Evolutionary conservation across 37 sponge, comb jelly and placozoan genomes (phyloP).

Genomic region (Cliona cf. orientalis): DNA sequence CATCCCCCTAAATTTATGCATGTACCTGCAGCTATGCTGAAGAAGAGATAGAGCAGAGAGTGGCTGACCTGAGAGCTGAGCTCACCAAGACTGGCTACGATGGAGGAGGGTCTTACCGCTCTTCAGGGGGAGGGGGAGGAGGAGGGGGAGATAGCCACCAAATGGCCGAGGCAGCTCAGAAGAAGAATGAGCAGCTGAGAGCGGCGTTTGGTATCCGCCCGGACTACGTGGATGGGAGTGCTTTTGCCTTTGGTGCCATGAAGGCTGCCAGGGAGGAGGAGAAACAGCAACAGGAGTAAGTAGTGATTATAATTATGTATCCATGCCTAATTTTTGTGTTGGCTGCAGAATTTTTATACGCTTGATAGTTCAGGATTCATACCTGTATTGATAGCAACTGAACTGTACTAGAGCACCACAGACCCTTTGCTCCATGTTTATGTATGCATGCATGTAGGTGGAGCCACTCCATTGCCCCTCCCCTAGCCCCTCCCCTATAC

Average conservation of each 20-base stretch:
- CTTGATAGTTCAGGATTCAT: too few relatives aligned
- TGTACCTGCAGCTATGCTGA: conserved; percentile 75
- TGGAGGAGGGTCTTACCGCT: neutral
- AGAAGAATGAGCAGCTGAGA: conserved; percentile 72
- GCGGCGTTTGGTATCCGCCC: conserved; percentile 79
- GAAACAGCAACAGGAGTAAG: conserved; percentile 16
- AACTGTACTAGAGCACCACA: too few relatives aligned
- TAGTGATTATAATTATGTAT: neutral
- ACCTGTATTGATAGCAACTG: too few relatives aligned
- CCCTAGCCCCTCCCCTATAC: too few relatives aligned
- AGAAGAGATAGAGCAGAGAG: conserved; percentile 73
- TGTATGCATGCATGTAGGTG: too few relatives aligned
- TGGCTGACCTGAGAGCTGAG: conserved; percentile 59
- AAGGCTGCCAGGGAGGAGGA: conserved; percentile 25
- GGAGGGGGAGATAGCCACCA: conserved; percentile 64
- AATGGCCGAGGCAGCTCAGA: conserved; percentile 70
- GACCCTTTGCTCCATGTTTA: too few relatives aligned
- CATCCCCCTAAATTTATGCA: neutral
- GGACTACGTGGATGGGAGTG: conserved; percentile 81
- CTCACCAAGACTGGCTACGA: conserved; percentile 52
- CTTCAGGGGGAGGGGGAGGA: neutral
- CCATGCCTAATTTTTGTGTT: neutral
- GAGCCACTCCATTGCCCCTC: too few relatives aligned
- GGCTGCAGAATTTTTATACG: neutral
- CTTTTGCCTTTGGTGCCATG: conserved; percentile 49